A percentile compares a stretch with the other conserved stretches of the same genome.
Conservation (phyloP, 1,140 invertebrate genomes). For the Delia radicum region DNA sequence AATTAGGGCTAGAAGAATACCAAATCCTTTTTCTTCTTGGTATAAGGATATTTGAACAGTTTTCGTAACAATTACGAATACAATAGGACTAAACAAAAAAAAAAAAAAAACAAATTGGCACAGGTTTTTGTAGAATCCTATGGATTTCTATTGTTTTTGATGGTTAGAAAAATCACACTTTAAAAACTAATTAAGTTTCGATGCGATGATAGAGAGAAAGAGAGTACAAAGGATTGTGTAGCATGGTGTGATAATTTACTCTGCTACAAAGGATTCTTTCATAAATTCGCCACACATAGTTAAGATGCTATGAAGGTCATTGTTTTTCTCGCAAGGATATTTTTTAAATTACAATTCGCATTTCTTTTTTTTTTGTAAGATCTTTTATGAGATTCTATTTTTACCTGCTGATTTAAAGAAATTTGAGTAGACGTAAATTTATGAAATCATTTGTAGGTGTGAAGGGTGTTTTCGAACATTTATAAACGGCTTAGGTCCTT, state of each 20-base stretch:
- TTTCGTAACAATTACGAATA: slow-evolving; percentile 5
- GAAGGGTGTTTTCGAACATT: slow-evolving; percentile 21
- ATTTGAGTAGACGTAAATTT: not conserved
- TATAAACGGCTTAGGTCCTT: slow-evolving; percentile 24
- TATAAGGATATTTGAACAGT: not conserved
- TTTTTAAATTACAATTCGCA: not conserved
- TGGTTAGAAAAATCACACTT: slow-evolving; percentile 22
- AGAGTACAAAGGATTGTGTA: no score
- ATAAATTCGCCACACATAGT: slow-evolving; percentile 50
- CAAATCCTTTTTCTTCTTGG: not conserved
- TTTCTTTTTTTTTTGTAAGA: not conserved
- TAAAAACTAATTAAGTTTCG: not conserved
- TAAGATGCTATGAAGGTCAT: slow-evolving; percentile 31
- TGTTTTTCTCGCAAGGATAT: no score
- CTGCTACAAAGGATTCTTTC: slow-evolving; percentile 33
- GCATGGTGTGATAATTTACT: slow-evolving; percentile 49
- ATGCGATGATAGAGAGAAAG: not conserved
- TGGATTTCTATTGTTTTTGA: not conserved
- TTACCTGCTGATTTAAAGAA: not conserved
- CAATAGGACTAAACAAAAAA: not conserved
- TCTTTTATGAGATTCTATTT: no score
- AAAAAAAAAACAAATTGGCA: slow-evolving; percentile 2
- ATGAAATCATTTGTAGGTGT: not conserved
- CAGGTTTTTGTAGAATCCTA: not conserved
- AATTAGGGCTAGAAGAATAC: not conserved